Conservation (phyloP, 1,140 invertebrate genomes). For the Panulirus ornatus region DNA sequence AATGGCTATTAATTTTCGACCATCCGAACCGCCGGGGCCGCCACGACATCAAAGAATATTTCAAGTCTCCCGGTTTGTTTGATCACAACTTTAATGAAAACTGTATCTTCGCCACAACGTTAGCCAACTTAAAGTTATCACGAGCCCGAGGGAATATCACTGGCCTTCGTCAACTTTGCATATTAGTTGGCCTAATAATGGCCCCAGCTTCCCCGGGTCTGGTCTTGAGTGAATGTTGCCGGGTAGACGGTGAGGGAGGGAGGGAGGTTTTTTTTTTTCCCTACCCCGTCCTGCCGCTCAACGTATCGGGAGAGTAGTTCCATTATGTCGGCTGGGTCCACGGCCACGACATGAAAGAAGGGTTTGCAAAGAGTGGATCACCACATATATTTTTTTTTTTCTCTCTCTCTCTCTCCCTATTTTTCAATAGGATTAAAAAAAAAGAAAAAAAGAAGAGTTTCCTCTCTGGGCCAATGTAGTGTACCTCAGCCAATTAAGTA, state of each 20-base stretch:
- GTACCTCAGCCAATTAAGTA: conserved; percentile 61
- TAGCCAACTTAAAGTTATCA: conserved; percentile 61
- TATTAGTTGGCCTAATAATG: conserved; percentile 38
- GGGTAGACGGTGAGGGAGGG: not conserved
- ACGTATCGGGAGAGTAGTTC: conserved; percentile 18
- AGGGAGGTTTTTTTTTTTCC: not conserved
- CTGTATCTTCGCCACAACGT: conserved; percentile 69
- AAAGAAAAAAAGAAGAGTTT: conserved; percentile 52
- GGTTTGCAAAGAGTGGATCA: conserved; percentile 48
- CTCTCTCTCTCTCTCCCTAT: not conserved
- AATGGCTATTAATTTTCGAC: conserved; percentile 69
- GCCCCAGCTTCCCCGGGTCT: not conserved
- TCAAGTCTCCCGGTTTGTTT: conserved; percentile 68
- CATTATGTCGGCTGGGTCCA: not conserved
- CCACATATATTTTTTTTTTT: conserved; percentile 23
- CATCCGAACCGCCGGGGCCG: conserved; percentile 45
- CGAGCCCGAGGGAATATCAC: conserved; percentile 21
- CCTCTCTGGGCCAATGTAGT: conserved; percentile 56
- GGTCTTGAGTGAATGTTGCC: conserved; percentile 40
- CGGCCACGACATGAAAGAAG: conserved; percentile 1
- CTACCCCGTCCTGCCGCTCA: not conserved
- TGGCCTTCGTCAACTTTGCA: conserved; percentile 58
- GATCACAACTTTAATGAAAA: conserved; percentile 71
- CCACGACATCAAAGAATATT: conserved; percentile 63
- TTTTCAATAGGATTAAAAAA: conserved; percentile 21